Evolutionary conservation across 1,140 invertebrate genomes (phyloP).

Genomic region (Bombyx mandarina): DNA sequence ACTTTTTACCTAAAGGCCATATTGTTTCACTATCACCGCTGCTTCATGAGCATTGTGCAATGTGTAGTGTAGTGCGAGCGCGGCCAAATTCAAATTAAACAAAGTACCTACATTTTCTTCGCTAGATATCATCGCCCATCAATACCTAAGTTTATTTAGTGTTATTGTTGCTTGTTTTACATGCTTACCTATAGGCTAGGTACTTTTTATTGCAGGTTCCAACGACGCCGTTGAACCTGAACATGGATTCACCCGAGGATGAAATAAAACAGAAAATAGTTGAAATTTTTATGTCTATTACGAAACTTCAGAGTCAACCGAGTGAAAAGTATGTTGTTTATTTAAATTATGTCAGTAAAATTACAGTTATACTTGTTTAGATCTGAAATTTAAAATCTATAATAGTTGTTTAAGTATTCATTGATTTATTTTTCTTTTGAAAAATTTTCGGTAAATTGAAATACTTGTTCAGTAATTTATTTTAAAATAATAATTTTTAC

Average conservation of each 20-base stretch:
- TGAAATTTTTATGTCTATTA: conserved; percentile 44
- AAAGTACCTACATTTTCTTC: too few relatives aligned
- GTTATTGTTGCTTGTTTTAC: background rate
- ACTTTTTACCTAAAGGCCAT: too few relatives aligned
- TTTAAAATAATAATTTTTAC: conserved; percentile 16
- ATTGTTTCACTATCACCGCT: too few relatives aligned
- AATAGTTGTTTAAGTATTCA: too few relatives aligned
- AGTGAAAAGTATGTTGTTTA: conserved; percentile 14
- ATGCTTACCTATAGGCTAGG: background rate
- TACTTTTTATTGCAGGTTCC: conserved; percentile 35
- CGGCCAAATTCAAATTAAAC: background rate
- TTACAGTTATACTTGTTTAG: too few relatives aligned
- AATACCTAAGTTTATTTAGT: too few relatives aligned
- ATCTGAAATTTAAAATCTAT: too few relatives aligned
- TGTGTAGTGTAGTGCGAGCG: too few relatives aligned
- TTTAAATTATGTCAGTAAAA: too few relatives aligned
- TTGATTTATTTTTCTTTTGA: background rate
- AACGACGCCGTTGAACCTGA: conserved; percentile 28
- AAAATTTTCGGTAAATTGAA: background rate
- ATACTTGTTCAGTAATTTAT: background rate
- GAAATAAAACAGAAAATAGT: conserved; percentile 35
- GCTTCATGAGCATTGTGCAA: too few relatives aligned
- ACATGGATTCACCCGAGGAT: conserved; percentile 36
- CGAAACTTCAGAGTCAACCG: conserved; percentile 25
- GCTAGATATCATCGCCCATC: too few relatives aligned